Percentiles rank a stretch among this genome's conserved stretches.
These are phyloP conservation scores for Dryobates pubescens DNA, from an alignment of 2,797 vertebrate species.

Conservation along the genomic window DNA sequence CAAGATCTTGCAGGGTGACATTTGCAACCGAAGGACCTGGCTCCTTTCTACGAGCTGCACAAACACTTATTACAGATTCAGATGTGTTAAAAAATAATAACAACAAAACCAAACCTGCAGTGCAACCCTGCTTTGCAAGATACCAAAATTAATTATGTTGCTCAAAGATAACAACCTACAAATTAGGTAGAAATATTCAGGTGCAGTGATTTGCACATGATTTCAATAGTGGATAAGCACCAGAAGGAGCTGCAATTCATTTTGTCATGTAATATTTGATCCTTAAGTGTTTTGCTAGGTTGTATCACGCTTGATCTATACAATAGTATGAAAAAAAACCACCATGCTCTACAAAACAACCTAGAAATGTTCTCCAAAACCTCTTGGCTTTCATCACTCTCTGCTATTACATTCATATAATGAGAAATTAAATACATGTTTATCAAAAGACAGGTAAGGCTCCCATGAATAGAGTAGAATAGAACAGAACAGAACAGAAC, in stretches of 20 bases:
- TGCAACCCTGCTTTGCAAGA: background rate
- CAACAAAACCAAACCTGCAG: background rate
- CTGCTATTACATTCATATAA: background rate
- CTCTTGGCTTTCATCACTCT: background rate
- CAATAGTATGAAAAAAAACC: background rate
- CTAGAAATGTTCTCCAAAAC: background rate
- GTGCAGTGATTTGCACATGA: constrained; percentile 46
- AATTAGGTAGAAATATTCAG: constrained; percentile 63
- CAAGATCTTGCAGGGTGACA: constrained; percentile 16
- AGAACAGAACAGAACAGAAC: too few relatives aligned
- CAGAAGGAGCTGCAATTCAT: constrained; percentile 14
- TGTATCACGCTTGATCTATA: background rate
- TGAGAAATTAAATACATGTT: background rate
- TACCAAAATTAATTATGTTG: constrained; percentile 49
- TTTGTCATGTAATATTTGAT: constrained; percentile 49
- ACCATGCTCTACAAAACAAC: background rate
- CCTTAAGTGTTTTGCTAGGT: constrained; percentile 14
- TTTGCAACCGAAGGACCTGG: background rate
- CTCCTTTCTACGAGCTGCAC: background rate
- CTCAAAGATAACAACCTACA: constrained; percentile 48
- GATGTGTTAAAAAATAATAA: background rate
- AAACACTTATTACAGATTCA: background rate
- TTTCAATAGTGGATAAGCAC: constrained; percentile 54
- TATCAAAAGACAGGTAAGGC: background rate
- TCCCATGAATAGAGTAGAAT: too few relatives aligned